A percentile compares a stretch with the other conserved stretches of the same genome.
Conservation (phyloP, 1,140 invertebrate genomes). For the Apis dorsata region DNA sequence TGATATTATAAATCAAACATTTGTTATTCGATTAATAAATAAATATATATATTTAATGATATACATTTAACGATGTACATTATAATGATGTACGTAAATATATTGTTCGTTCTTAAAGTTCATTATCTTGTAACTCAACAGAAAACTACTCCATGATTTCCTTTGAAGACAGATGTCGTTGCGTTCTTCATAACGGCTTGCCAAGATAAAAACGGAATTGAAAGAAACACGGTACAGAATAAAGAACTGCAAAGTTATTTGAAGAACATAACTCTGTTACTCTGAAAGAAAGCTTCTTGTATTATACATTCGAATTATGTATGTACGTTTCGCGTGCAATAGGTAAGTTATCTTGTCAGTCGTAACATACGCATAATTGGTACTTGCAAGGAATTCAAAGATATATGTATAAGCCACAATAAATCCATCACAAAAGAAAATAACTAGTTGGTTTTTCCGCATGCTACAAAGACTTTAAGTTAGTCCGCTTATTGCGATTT, state of each 20-base stretch:
- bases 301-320: constrained; percentile 36
- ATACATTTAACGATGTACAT: neutral
- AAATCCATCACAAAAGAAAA: constrained; percentile 23
- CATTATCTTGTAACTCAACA: constrained; percentile 18
- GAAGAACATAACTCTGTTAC: constrained; percentile 25
- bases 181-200: constrained; percentile 3
- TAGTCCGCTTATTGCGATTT: neutral
- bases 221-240: neutral
- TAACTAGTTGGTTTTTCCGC: neutral
- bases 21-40: neutral
- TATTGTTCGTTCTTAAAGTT: constrained; percentile 23
- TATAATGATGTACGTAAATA: neutral
- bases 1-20: too few species aligned
- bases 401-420: neutral
- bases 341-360: constrained; percentile 9
- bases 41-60: neutral
- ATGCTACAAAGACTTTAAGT: neutral
- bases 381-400: constrained; percentile 3
- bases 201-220: neutral
- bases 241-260: constrained; percentile 12
- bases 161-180: constrained; percentile 16
- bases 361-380: constrained; percentile 24
- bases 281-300: constrained; percentile 7
- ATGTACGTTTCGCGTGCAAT: constrained; percentile 5
- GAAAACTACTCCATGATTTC: constrained; percentile 4